Evolutionary conservation across 2,888 invertebrate species (phyloP).

Genomic region (Coremacera marginata): DNA sequence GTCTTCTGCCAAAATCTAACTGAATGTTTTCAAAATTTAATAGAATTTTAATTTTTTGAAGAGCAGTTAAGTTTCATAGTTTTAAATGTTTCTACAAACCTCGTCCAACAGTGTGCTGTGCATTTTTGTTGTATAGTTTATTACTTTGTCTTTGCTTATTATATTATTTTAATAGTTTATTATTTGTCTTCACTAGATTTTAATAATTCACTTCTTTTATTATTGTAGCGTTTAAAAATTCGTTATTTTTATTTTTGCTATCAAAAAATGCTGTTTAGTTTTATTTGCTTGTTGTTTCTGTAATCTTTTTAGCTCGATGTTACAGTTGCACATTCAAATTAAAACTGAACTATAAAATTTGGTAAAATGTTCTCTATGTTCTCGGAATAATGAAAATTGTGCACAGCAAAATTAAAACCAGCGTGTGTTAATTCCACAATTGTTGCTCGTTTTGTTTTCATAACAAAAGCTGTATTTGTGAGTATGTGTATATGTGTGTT

Average conservation of each 20-base stretch:
- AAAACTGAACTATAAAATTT: slow-evolving; percentile 57
- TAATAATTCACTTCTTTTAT: slow-evolving; percentile 21
- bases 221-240: neutral
- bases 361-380: slow-evolving; percentile 52
- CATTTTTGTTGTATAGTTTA: slow-evolving; percentile 55
- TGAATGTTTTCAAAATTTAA: no score
- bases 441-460: slow-evolving; percentile 5
- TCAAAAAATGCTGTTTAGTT: slow-evolving; percentile 43
- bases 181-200: slow-evolving; percentile 14
- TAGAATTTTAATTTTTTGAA: neutral
- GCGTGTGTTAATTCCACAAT: slow-evolving; percentile 1
- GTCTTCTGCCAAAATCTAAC: no score
- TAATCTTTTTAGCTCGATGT: neutral
- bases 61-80: neutral
- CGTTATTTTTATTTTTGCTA: slow-evolving; percentile 21
- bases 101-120: slow-evolving; percentile 64
- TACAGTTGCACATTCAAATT: slow-evolving; percentile 57
- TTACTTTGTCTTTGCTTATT: neutral
- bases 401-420: neutral
- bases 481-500: no score
- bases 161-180: neutral
- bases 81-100: slow-evolving; percentile 51
- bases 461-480: no score
- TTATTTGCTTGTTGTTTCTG: slow-evolving; percentile 27
- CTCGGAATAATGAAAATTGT: slow-evolving; percentile 24